Base-by-base conservation (phyloP, 1,140 invertebrate species). In the Drosophila micromelanica region DNA sequence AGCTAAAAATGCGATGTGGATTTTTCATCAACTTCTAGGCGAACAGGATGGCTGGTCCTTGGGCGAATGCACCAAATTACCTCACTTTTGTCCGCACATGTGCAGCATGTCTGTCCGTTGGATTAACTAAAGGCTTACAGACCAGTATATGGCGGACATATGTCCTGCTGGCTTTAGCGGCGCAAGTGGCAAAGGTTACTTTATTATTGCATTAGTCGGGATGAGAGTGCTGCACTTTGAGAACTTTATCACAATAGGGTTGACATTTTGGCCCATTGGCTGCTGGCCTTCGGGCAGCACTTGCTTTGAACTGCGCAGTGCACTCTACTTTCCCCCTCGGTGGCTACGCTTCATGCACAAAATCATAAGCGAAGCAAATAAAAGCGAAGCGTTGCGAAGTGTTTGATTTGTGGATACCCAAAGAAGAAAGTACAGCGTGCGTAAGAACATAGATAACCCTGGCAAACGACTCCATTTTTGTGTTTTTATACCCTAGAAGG, bases 71-170 rank as follows among this genome's bases (percentile, higher is more conserved):
- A 56, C 43, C 49, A 54, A 54, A 46, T 79, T 63, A 56, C 57
- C 60, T 46, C 45, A 38, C 61, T 40, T 54, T 70, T 51, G 51
- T 38, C 37, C n/a, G 56, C 9, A 40, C 3, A 43, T 61, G 13
- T 48, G 52, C 52, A 55, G 46, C 54, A 62, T 62, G 57, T 57
- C 20, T 23, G 45, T 67, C 23, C 30, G 61, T 37, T 49, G 76
- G 80, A 85, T 76, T 84, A 80, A 55, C 51, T 52, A 63, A 80
- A 76, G 60, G 73, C 76, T 84, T 85, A 73, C 76, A 65, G 76
- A 52, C 65, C 55, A 61, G 46, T 73, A 80, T 76, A 78, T 55
- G 67, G 76, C 68, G 38, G 65, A 73, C 80, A 80, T 85, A 60
- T 80, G 76, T 73, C 42, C 43, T 43, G 37, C 62, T 77, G 72